Conservation (phyloP, 1,140 invertebrate species). For the Drosophila bifasciata region DNA sequence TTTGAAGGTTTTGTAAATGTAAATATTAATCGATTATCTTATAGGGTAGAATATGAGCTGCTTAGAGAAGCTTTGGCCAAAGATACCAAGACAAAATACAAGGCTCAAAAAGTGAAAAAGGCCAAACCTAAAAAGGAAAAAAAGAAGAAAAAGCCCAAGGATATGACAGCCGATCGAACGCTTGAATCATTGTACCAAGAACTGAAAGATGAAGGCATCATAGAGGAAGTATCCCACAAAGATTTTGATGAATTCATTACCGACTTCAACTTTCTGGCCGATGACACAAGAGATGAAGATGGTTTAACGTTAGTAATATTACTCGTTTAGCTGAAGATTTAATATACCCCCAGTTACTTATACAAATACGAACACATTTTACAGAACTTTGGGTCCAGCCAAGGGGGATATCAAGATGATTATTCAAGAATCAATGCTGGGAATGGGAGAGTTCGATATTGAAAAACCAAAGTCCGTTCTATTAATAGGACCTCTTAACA, state of each 20-base stretch:
- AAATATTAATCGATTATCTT: constrained; percentile 1
- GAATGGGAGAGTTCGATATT: constrained; percentile 87
- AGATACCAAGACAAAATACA: constrained; percentile 83
- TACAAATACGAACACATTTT: neutral
- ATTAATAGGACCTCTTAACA: constrained; percentile 89
- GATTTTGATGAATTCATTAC: constrained; percentile 88
- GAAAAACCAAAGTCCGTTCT: constrained; percentile 90
- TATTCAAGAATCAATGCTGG: constrained; percentile 75
- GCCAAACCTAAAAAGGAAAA: constrained; percentile 85
- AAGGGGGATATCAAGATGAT: constrained; percentile 87
- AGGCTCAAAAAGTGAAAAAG: constrained; percentile 72
- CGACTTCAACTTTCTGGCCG: constrained; percentile 88
- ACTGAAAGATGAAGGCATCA: constrained; percentile 90
- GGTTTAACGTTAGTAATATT: constrained; percentile 61
- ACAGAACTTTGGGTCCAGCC: constrained; percentile 86
- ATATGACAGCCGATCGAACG: constrained; percentile 91
- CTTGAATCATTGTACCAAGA: constrained; percentile 92
- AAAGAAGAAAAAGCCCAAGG: constrained; percentile 88
- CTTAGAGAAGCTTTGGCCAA: constrained; percentile 85
- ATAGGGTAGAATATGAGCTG: constrained; percentile 85
- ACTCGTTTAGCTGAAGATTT: neutral
- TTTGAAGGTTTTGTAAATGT: too few relatives aligned
- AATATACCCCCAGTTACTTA: too few relatives aligned
- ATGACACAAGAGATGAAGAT: constrained; percentile 84
- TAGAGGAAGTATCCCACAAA: constrained; percentile 87